Conservation (phyloP, 2,888 invertebrate species). For the Diloba caeruleocephala region DNA sequence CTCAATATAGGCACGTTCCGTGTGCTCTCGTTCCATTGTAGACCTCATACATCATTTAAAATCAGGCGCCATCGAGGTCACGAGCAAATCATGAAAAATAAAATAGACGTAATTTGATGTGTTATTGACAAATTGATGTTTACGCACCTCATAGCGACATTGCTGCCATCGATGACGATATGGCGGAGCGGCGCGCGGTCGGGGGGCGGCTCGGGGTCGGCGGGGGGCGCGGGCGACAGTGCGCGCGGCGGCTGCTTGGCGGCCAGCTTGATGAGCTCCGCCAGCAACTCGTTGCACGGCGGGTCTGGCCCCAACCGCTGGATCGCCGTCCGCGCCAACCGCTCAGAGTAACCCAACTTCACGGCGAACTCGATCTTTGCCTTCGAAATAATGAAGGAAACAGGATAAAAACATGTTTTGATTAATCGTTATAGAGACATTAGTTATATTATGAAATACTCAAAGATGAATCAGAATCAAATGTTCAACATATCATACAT, state of each 20-base stretch:
- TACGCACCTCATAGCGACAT: slow-evolving; percentile 96
- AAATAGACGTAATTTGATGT: no score
- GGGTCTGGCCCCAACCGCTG: slow-evolving; percentile 95
- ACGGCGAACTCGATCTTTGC: slow-evolving; percentile 96
- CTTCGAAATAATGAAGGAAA: slow-evolving; percentile 42
- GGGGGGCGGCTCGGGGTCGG: slow-evolving; percentile 73
- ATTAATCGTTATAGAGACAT: no score
- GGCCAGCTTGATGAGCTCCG: slow-evolving; percentile 95
- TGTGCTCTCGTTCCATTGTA: no score
- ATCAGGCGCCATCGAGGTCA: no score
- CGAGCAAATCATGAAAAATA: no score
- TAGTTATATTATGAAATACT: no score
- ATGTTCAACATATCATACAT: no score
- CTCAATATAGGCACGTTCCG: no score
- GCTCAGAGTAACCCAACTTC: slow-evolving; percentile 97
- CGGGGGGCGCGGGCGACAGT: slow-evolving; percentile 72
- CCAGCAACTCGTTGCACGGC: slow-evolving; percentile 95
- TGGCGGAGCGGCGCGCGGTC: slow-evolving; percentile 89
- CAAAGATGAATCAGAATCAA: neutral
- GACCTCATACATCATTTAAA: no score
- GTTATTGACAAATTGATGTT: neutral
- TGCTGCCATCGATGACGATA: slow-evolving; percentile 98
- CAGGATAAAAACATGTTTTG: no score
- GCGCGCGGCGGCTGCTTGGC: slow-evolving; percentile 85
- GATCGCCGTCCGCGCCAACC: slow-evolving; percentile 94